Evolutionary conservation across 35 echinoderm and acorn worm genomes (phyloP).

Genomic region (Acanthaster planci): DNA sequence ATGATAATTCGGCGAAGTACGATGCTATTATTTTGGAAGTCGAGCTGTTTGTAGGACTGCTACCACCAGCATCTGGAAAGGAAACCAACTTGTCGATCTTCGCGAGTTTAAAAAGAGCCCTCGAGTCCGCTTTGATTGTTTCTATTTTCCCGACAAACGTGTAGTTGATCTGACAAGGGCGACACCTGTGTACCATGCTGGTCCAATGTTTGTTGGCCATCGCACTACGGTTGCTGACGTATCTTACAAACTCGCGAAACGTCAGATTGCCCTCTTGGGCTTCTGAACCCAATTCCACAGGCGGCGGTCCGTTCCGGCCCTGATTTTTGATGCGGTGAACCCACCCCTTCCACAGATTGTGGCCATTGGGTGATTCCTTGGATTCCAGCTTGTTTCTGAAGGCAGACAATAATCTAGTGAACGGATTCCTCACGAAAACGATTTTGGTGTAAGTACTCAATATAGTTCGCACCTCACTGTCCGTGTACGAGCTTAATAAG

Average conservation of each 20-base stretch:
- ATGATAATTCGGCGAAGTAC: conserved; percentile 58
- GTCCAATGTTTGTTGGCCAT: conserved; percentile 58
- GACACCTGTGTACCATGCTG: conserved; percentile 48
- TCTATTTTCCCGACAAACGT: conserved; percentile 87
- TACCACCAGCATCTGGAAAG: conserved; percentile 67
- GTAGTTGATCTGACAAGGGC: conserved; percentile 83
- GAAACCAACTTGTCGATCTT: conserved; percentile 36
- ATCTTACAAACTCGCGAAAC: conserved; percentile 74
- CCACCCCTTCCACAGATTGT: conserved; percentile 4
- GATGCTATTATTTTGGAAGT: conserved; percentile 22
- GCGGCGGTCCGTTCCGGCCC: background rate
- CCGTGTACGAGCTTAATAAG: conserved; percentile 38
- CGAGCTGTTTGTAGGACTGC: conserved; percentile 89
- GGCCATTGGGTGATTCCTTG: conserved; percentile 23
- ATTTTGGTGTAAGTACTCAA: conserved; percentile 86
- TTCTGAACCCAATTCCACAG: background rate
- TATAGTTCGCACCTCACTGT: conserved; percentile 36
- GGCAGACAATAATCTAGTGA: conserved; percentile 80
- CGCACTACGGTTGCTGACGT: conserved; percentile 3
- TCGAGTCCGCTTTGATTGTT: conserved; percentile 64
- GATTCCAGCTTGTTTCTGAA: conserved; percentile 80
- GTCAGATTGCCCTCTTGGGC: conserved; percentile 50
- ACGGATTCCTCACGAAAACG: conserved; percentile 81
- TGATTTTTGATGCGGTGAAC: background rate
- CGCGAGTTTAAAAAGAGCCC: conserved; percentile 54